Conservation (phyloP, 2,888 invertebrate species). For the Aphodius sticticus region DNA sequence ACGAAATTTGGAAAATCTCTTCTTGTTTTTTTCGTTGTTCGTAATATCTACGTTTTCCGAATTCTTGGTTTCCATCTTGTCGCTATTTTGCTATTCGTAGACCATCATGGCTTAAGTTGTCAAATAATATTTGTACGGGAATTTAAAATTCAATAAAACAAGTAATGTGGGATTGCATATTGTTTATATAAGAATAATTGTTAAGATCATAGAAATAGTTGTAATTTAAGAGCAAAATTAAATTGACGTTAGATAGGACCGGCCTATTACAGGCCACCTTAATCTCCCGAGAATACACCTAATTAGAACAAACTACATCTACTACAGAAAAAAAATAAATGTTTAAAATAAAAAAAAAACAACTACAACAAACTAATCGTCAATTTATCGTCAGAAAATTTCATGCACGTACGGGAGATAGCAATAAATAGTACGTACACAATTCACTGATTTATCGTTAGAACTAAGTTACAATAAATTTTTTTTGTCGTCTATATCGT, state of each 20-base stretch:
- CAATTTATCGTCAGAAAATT: not conserved
- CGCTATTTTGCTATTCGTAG: too few species aligned
- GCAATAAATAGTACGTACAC: not conserved
- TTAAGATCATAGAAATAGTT: constrained; percentile 8
- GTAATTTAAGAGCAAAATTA: not conserved
- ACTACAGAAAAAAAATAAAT: not conserved
- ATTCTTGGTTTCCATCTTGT: too few species aligned
- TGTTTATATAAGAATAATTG: not conserved
- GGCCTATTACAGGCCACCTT: not conserved
- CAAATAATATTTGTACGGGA: not conserved
- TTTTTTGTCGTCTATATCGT: not conserved
- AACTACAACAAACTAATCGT: not conserved
- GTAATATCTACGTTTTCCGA: too few species aligned
- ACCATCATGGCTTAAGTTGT: too few species aligned
- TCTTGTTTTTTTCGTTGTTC: too few species aligned
- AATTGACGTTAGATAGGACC: not conserved
- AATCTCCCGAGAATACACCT: not conserved
- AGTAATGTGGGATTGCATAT: constrained; percentile 6
- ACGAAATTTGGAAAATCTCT: too few species aligned
- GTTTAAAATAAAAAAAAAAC: not conserved
- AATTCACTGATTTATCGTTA: not conserved
- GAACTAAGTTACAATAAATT: not conserved
- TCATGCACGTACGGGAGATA: not conserved
- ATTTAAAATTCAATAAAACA: constrained; percentile 12
- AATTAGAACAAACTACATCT: not conserved